These are phyloP conservation scores for Ephydatia muelleri DNA, from an alignment of 37 sponge, comb jelly and placozoan genomes.

Conservation along the genomic window DNA sequence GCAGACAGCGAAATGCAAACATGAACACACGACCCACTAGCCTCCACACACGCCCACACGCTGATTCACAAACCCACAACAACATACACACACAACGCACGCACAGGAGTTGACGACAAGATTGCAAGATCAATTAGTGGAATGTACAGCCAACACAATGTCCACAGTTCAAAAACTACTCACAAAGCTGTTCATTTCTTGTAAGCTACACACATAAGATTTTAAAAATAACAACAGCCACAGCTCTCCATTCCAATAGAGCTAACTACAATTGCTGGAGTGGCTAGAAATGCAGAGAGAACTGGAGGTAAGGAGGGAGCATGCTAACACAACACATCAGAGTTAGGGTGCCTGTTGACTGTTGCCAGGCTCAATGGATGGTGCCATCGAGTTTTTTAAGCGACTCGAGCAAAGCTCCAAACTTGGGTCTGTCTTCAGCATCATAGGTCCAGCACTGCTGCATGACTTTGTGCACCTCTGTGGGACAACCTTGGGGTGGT, in stretches of 20 bases:
- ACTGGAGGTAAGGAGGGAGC: not conserved
- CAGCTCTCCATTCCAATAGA: too few species aligned
- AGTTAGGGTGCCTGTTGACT: too few species aligned
- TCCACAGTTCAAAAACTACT: not conserved
- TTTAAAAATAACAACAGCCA: too few species aligned
- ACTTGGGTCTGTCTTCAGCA: slow-evolving; percentile 86
- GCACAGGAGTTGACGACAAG: too few species aligned
- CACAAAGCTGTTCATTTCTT: not conserved
- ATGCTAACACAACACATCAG: not conserved
- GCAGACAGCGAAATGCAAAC: too few species aligned
- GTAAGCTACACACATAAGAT: too few species aligned
- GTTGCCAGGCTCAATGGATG: slow-evolving; percentile 16
- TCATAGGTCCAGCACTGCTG: slow-evolving; percentile 89
- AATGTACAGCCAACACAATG: not conserved
- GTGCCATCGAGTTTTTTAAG: slow-evolving; percentile 24
- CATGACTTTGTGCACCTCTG: slow-evolving; percentile 81
- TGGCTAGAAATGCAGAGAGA: not conserved
- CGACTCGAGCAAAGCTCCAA: slow-evolving; percentile 49
- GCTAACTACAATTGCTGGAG: too few species aligned
- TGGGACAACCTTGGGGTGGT: slow-evolving; percentile 73
- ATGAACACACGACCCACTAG: too few species aligned
- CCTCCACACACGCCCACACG: too few species aligned
- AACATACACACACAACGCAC: too few species aligned
- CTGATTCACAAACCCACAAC: too few species aligned
- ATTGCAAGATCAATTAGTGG: too few species aligned